A percentile compares a stretch with the other conserved stretches of the same genome.
phyloP scores from a whole-genome alignment of 2,888 invertebrate genomes.

The Sphaeridia pumilis region DNA sequence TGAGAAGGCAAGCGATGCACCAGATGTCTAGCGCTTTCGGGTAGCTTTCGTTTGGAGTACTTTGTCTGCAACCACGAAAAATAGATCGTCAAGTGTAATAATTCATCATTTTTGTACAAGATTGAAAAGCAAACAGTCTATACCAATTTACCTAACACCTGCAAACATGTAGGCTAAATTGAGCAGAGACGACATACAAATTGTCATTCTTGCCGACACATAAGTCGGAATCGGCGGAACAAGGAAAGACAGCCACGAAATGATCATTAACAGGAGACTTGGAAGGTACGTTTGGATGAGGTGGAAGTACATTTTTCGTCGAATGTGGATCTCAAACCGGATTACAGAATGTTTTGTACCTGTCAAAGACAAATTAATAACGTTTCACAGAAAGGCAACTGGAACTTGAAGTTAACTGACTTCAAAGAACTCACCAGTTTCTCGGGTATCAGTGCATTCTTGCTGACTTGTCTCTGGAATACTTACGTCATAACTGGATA shows the following conservation, averaged over 20 bases:
- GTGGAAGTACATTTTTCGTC: slow-evolving; percentile 25
- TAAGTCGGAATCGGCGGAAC: slow-evolving; percentile 23
- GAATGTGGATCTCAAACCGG: slow-evolving; percentile 16
- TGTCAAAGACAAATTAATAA: not conserved
- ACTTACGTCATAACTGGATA: not conserved
- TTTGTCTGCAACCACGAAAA: slow-evolving; percentile 10
- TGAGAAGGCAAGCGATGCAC: slow-evolving; percentile 15
- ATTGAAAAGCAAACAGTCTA: too few species aligned
- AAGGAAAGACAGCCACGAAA: slow-evolving; percentile 32
- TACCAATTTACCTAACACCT: slow-evolving; percentile 27
- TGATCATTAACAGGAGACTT: slow-evolving; percentile 26
- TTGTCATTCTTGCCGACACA: slow-evolving; percentile 28
- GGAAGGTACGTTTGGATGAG: slow-evolving; percentile 31
- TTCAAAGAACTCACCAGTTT: not conserved
- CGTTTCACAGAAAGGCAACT: not conserved
- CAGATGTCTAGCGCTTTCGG: slow-evolving; percentile 16
- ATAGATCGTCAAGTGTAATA: too few species aligned
- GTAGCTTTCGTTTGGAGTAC: slow-evolving; percentile 15
- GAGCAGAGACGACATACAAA: slow-evolving; percentile 28
- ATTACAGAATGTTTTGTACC: slow-evolving; percentile 18
- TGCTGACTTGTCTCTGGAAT: not conserved
- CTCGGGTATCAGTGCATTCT: not conserved
- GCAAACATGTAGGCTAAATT: slow-evolving; percentile 30
- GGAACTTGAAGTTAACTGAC: not conserved
- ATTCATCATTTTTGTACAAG: too few species aligned